These are phyloP conservation scores for Pelvicachromis taeniatus DNA, from an alignment of 2,113 vertebrate species.

Conservation along the genomic window DNA sequence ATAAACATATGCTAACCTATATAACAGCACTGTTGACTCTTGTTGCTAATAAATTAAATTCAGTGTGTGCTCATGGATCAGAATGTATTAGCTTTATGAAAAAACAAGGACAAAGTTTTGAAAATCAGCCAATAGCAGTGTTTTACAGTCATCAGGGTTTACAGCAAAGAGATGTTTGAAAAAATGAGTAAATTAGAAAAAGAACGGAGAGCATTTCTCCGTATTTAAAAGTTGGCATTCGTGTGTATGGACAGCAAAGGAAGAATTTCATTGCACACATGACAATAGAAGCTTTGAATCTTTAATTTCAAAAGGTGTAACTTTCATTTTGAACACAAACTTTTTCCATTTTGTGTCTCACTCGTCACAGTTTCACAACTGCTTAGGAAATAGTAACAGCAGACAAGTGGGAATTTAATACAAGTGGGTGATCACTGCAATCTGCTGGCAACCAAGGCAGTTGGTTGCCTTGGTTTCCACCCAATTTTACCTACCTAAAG, in stretches of 20 bases:
- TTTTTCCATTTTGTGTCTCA: neutral
- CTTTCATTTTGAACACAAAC: neutral
- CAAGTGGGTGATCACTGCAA: neutral
- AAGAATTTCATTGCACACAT: too few species aligned
- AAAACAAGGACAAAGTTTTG: neutral
- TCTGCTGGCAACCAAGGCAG: neutral
- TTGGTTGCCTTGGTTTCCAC: neutral
- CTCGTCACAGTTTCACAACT: neutral
- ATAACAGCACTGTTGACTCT: neutral
- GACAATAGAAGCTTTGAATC: too few species aligned
- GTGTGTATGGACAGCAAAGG: too few species aligned
- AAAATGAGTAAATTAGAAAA: neutral
- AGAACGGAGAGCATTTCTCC: neutral
- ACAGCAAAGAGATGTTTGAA: neutral
- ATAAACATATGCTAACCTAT: neutral
- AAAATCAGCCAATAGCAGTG: neutral
- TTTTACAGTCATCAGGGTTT: neutral
- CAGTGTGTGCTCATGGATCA: neutral
- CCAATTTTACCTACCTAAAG: neutral
- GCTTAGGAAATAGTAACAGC: neutral
- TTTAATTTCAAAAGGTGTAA: neutral
- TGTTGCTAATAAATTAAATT: neutral
- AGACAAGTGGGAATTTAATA: neutral
- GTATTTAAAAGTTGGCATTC: too few species aligned
- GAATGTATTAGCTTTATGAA: neutral